Conservation (phyloP, 2,113 vertebrate species). For the Carollia perspicillata region DNA sequence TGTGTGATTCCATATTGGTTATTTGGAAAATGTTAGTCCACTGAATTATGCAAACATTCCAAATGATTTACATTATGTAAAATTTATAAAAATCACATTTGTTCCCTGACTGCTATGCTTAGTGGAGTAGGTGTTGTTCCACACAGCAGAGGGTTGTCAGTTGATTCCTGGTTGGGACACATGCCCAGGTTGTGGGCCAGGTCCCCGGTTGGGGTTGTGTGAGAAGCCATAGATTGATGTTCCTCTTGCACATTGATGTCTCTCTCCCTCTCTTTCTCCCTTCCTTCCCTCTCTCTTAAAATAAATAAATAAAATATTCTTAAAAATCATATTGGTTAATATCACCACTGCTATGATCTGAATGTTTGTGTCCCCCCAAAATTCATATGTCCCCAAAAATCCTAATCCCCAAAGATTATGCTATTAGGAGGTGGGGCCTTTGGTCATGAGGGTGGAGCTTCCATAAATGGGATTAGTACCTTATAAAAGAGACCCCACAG, state of each 20-base stretch:
- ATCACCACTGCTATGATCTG: not conserved
- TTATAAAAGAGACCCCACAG: not conserved
- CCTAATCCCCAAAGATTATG: not conserved
- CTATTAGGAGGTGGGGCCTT: not conserved
- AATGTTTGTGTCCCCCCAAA: not conserved
- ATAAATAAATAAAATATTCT: too few species aligned
- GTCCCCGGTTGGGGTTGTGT: too few species aligned
- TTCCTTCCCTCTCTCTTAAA: too few species aligned
- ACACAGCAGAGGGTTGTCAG: too few species aligned
- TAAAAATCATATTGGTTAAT: not conserved
- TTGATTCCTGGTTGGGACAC: too few species aligned
- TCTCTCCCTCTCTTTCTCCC: too few species aligned
- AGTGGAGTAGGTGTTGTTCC: too few species aligned
- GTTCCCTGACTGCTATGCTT: too few species aligned
- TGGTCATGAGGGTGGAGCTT: not conserved
- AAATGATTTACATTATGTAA: conserved; percentile 7
- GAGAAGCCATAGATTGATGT: too few species aligned
- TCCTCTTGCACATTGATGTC: too few species aligned
- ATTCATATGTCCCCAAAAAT: not conserved
- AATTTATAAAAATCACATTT: not conserved
- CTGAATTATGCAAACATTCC: not conserved
- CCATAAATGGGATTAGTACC: not conserved
- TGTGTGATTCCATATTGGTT: not conserved
- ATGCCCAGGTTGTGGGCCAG: too few species aligned
- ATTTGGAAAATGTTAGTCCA: conserved; percentile 15